phyloP scores from a whole-genome alignment of 1,140 invertebrate genomes.

The Drosophila kohkoa region DNA sequence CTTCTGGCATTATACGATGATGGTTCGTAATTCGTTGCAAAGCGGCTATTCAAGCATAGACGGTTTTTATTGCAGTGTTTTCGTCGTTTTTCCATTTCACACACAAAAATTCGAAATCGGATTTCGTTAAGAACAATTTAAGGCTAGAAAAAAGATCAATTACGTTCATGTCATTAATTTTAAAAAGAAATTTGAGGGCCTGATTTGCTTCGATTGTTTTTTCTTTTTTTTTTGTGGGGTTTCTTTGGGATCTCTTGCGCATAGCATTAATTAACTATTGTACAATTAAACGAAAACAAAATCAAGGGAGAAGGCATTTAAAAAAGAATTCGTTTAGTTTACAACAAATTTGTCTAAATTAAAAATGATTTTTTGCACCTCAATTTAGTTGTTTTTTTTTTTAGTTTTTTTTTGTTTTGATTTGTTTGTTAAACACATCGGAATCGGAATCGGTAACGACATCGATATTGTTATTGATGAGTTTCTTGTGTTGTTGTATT shows the following conservation, averaged over 20 bases:
- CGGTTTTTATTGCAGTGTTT: constrained; percentile 21
- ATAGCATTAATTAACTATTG: constrained; percentile 56
- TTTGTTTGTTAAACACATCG: constrained; percentile 11
- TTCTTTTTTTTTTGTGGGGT: background rate
- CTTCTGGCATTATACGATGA: constrained; percentile 39
- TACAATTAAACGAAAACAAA: constrained; percentile 45
- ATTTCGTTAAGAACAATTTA: constrained; percentile 15
- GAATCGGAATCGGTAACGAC: background rate
- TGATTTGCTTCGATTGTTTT: background rate
- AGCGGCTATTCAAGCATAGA: constrained; percentile 22
- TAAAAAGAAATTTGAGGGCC: too few species aligned
- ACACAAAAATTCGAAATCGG: constrained; percentile 7
- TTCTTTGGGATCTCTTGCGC: background rate
- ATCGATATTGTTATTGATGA: constrained; percentile 41
- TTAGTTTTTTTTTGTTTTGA: constrained; percentile 8
- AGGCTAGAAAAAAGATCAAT: constrained; percentile 8
- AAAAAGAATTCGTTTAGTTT: constrained; percentile 27
- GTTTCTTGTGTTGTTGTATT: constrained; percentile 45
- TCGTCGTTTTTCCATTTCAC: too few species aligned
- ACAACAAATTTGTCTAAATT: constrained; percentile 65
- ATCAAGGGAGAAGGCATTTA: background rate
- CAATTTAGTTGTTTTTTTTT: background rate
- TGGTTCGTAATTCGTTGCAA: constrained; percentile 15
- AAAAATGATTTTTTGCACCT: constrained; percentile 22
- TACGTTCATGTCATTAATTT: background rate